phyloP scores from a whole-genome alignment of 2,113 vertebrate species.

The Campylomormyrus numenius region DNA sequence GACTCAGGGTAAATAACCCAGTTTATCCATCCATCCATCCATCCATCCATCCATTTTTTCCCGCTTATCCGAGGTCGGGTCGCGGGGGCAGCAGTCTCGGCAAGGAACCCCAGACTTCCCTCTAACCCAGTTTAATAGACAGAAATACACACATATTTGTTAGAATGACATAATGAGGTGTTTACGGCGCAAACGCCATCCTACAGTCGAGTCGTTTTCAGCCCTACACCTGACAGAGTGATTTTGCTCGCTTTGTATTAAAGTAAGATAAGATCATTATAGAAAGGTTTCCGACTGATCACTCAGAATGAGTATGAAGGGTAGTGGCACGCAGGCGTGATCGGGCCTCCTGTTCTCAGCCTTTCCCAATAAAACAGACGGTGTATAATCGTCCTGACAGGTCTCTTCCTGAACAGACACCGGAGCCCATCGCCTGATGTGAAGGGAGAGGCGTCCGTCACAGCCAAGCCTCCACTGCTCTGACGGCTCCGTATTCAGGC shows the following conservation, averaged over 20 bases:
- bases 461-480: neutral
- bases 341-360: neutral
- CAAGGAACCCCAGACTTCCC: too few relatives aligned
- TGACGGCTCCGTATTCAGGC: neutral
- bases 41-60: too few relatives aligned
- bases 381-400: slow-evolving; percentile 12
- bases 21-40: too few relatives aligned
- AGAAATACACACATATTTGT: neutral
- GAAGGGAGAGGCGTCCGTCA: neutral
- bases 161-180: neutral
- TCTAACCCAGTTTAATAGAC: neutral
- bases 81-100: too few relatives aligned
- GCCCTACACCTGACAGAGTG: neutral
- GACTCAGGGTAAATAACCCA: neutral
- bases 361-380: neutral
- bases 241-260: neutral
- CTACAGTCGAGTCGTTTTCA: neutral
- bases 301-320: neutral
- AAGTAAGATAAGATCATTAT: neutral
- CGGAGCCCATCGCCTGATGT: neutral
- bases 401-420: neutral
- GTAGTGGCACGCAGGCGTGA: neutral
- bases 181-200: neutral
- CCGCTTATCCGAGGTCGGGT: too few relatives aligned
- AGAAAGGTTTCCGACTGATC: neutral